Evolutionary conservation across 1,140 invertebrate species (phyloP).

Genomic region (Venturia canescens): DNA sequence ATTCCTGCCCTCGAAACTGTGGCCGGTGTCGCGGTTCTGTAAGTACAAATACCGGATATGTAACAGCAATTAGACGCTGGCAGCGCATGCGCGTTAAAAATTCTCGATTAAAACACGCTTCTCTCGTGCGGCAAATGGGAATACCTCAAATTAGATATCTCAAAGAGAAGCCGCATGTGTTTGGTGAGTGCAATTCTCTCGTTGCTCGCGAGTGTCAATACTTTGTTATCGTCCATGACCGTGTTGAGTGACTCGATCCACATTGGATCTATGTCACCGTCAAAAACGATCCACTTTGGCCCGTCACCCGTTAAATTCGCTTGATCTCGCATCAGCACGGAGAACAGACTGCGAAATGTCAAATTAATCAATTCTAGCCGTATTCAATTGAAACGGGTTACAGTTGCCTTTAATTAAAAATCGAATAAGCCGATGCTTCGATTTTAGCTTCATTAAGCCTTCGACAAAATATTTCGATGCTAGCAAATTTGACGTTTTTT

Average conservation of each 20-base stretch:
- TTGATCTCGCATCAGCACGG: slow-evolving; percentile 94
- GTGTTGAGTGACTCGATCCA: slow-evolving; percentile 97
- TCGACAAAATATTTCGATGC: too few species aligned
- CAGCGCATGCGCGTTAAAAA: background rate
- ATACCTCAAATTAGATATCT: slow-evolving; percentile 89
- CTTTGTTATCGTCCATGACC: slow-evolving; percentile 91
- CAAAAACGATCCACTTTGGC: slow-evolving; percentile 97
- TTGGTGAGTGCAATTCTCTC: slow-evolving; percentile 95
- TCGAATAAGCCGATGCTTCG: too few species aligned
- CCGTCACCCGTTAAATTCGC: slow-evolving; percentile 90
- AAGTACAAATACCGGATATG: slow-evolving; percentile 44
- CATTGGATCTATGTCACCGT: slow-evolving; percentile 98
- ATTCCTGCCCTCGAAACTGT: slow-evolving; percentile 96
- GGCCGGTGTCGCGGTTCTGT: slow-evolving; percentile 93
- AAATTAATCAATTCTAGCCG: slow-evolving; percentile 13
- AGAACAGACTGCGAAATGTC: slow-evolving; percentile 83
- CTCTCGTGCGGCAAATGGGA: background rate
- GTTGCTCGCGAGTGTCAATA: slow-evolving; percentile 93
- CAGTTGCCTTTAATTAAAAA: slow-evolving; percentile 56
- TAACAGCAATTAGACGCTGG: slow-evolving; percentile 26
- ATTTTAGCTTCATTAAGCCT: too few species aligned
- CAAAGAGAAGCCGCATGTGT: slow-evolving; percentile 94
- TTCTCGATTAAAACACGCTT: slow-evolving; percentile 23
- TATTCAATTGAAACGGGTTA: slow-evolving; percentile 14
- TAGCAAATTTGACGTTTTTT: too few species aligned